Evolutionary conservation across 2,113 vertebrate species (phyloP), one percentile per base, ranked within the genome.

Genomic region (Struthio camelus): DNA sequence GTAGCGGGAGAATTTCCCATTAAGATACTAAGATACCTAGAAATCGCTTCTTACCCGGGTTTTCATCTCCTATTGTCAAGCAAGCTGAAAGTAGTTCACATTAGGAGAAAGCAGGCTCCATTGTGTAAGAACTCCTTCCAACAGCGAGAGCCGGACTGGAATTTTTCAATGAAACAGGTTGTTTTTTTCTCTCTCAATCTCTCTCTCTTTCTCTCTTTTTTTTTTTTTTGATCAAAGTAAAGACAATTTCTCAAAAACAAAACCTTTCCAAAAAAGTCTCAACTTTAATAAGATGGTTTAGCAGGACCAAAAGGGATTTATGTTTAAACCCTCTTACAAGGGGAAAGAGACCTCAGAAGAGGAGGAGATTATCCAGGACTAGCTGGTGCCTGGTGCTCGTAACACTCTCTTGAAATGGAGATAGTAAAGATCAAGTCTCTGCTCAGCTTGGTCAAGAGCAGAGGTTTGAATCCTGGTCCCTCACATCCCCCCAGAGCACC

Each of bases 1-100:
- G 24, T 94, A 96, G 77, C 69, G 82, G 76, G 84, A 91, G 94
- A 96, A 91, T 96, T 98, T 97, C 95, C 96, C 85, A 97, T 98
- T 97, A 97, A 97, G 97, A 97, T 97, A 40, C n/a, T 59, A 80
- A 94, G 94, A 96, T 97, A 95, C 44, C 89, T 32, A 25, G 89
- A 97, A 96, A 88, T 65, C 1, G 0, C 40, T 90, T 88, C 87
- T 76, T 94, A 38, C 71, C 73, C 2, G 3, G 40, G 61, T 88
- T 96, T 87, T 96, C 94, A 87, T 96, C 90, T 94, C 50, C 65
- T 70, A 36, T 96, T 97, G 95, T 94, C 23, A 19, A 89, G 62
- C 66, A 76, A 97, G 87, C 48, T 94, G 94, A 94, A 94, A 87
- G 61, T 44, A 53, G 64, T 67, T 62, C 44, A 44, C 69, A 71